Evolutionary conservation across 2,113 vertebrate species (phyloP), one percentile per base, ranked within the genome.

Genomic region (Hippocampus guttulatus): DNA sequence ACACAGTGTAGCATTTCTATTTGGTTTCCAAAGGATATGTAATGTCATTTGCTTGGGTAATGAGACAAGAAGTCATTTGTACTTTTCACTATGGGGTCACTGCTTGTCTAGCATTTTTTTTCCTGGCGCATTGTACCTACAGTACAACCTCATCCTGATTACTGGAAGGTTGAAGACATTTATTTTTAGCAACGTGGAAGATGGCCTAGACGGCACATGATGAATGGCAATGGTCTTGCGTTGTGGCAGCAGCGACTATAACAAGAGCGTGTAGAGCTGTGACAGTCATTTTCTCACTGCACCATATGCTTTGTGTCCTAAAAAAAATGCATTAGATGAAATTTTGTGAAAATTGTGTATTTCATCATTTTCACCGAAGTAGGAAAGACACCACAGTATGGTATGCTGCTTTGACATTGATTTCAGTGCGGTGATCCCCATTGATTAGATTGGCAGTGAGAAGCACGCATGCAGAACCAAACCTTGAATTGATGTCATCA

Each of bases 11-110:
- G 68, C 72, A 51, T 76, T 65, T 75, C 69, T 79, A 74, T 79
- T 67, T 65, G 54, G 68, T 69, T 79, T 82, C 68, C 20, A 18
- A 68, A 80, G 74, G 66, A 75, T 75, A 80, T 73, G 62, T 81
- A 75, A 85, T 84, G 77, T 75, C 64, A 85, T 89, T 88, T 86
- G 70, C 75, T 78, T 76, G 45, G 65, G 69, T 86, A 88, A 88
- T 83, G 83, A 86, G 75, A 89, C 81, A 79, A 49, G 66, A 58
- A 70, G 78, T 75, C 66, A 82, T 88, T 84, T 81, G 68, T 88
- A 75, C 84, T 80, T 79, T 81, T 82, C 38, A 1, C 25, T 60
- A 47, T 75, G 65, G 55, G 67, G 68, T 79, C 33, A 68, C 69
- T 66, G 55, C 76, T 81, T 25, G 49, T 78, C 73, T 73, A 77